These are phyloP conservation scores for Knipowitschia caucasica DNA, from an alignment of 2,797 vertebrate species.

Conservation along the genomic window DNA sequence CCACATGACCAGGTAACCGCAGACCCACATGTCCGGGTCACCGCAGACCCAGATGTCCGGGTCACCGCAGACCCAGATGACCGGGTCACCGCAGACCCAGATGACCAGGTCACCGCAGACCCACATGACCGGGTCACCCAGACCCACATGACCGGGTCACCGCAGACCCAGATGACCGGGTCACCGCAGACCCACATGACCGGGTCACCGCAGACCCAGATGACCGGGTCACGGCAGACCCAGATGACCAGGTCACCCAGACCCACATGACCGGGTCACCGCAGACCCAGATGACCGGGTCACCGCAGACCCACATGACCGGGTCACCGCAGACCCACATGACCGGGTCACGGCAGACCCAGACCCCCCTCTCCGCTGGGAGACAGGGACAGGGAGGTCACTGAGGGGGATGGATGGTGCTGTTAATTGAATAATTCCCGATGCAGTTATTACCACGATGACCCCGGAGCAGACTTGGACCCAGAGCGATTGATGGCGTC, in stretches of 20 bases:
- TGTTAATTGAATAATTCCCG: slow-evolving; percentile 76
- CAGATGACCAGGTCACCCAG: too few relatives aligned
- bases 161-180: too few relatives aligned
- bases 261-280: too few relatives aligned
- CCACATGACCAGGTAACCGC: too few relatives aligned
- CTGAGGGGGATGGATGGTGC: slow-evolving; percentile 39
- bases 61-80: too few relatives aligned
- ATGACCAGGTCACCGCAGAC: slow-evolving; percentile 48
- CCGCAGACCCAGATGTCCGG: slow-evolving; percentile 44
- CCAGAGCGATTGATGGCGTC: slow-evolving; percentile 20
- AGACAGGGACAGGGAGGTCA: slow-evolving; percentile 32
- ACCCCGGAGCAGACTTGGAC: slow-evolving; percentile 42
- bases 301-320: slow-evolving; percentile 35
- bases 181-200: slow-evolving; percentile 53
- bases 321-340: too few relatives aligned
- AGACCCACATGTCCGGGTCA: too few relatives aligned
- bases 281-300: slow-evolving; percentile 52
- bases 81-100: too few relatives aligned
- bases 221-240: too few relatives aligned
- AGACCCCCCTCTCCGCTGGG: slow-evolving; percentile 15
- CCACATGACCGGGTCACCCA: slow-evolving; percentile 57
- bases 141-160: too few relatives aligned
- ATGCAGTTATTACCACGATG: slow-evolving; percentile 54
- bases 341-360: slow-evolving; percentile 52
- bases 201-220: too few relatives aligned